Evolutionary conservation across 1,140 invertebrate species (phyloP).

Genomic region (Nomia melanderi): DNA sequence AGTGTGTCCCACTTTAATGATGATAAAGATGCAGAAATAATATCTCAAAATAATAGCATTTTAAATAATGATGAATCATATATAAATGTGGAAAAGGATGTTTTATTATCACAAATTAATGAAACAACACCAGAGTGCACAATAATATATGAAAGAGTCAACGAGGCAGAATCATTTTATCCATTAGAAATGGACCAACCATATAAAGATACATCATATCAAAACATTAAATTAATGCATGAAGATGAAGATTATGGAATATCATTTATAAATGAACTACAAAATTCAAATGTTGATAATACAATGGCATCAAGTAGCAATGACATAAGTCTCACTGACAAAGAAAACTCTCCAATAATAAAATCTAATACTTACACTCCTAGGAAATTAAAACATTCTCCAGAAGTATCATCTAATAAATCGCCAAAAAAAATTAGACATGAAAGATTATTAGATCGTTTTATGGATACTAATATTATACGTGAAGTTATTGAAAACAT

Average conservation of each 20-base stretch:
- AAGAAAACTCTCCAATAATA: neutral
- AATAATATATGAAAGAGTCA: neutral
- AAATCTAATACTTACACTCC: neutral
- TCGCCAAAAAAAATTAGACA: neutral
- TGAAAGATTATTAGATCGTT: constrained; percentile 49
- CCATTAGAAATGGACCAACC: too few species aligned
- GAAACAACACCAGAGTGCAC: neutral
- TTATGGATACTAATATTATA: constrained; percentile 24
- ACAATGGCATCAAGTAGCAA: too few species aligned
- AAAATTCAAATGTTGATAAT: neutral
- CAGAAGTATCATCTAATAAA: neutral
- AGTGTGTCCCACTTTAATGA: neutral
- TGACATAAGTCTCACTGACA: neutral
- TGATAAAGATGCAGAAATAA: neutral
- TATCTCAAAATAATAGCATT: neutral
- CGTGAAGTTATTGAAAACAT: constrained; percentile 65
- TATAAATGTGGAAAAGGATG: neutral
- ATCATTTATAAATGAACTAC: too few species aligned
- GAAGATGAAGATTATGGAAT: too few species aligned
- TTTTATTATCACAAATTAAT: neutral
- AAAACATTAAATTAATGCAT: too few species aligned
- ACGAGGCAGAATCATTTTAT: neutral
- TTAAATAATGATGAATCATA: neutral
- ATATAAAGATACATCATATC: too few species aligned
- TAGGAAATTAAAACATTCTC: neutral